These are phyloP conservation scores for Steinernema feltiae DNA, from an alignment of 1,140 invertebrate genomes.

Conservation along the genomic window DNA sequence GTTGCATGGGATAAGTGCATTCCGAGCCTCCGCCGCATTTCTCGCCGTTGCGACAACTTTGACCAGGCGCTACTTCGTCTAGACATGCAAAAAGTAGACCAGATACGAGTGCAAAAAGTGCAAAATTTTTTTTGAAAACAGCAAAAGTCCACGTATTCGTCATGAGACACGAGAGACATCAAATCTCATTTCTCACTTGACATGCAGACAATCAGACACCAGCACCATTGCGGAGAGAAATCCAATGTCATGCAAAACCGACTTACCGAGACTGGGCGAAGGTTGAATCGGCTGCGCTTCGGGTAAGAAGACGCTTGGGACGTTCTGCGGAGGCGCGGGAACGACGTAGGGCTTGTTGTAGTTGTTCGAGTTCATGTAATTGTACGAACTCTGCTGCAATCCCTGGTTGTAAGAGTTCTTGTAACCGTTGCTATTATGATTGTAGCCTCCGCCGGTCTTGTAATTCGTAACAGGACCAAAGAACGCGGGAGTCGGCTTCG, in stretches of 20 bases:
- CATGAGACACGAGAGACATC: too few relatives aligned
- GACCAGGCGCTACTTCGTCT: slow-evolving; percentile 28
- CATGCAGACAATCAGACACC: too few relatives aligned
- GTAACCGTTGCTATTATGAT: slow-evolving; percentile 1
- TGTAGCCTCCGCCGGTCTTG: slow-evolving; percentile 15
- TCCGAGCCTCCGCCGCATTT: slow-evolving; percentile 45
- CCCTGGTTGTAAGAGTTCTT: slow-evolving; percentile 11
- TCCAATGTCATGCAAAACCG: background rate
- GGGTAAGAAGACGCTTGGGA: background rate
- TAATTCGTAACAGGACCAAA: slow-evolving; percentile 4
- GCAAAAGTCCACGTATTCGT: slow-evolving; percentile 16
- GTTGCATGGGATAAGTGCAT: slow-evolving; percentile 41
- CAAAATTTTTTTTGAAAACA: slow-evolving; percentile 13
- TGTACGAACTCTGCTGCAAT: slow-evolving; percentile 20
- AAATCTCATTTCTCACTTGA: too few relatives aligned
- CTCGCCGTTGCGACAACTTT: slow-evolving; percentile 41
- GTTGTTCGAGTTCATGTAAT: slow-evolving; percentile 9
- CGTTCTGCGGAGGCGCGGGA: slow-evolving; percentile 11
- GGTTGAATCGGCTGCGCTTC: slow-evolving; percentile 22
- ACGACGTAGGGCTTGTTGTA: slow-evolving; percentile 18
- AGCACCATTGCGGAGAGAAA: background rate
- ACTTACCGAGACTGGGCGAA: background rate
- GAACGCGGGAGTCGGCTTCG: background rate
- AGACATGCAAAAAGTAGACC: background rate
- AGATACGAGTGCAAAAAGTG: background rate